Evolutionary conservation across 2,797 vertebrate genomes (phyloP).

Genomic region (Cichlasoma orientale): DNA sequence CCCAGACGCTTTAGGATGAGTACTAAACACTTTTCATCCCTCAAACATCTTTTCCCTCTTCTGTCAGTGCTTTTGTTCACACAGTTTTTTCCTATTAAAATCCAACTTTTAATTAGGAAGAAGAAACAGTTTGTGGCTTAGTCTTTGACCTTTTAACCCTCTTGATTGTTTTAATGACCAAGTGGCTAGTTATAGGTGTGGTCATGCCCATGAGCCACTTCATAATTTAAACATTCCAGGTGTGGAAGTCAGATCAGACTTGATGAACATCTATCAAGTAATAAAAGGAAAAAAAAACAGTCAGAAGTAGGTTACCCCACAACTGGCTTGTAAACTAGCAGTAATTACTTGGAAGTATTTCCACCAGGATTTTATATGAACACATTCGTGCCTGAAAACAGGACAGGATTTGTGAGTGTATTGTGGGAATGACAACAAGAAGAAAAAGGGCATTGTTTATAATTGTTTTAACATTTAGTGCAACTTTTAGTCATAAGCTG

Average conservation of each 20-base stretch:
- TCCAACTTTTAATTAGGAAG: not conserved
- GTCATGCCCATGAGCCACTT: slow-evolving; percentile 21
- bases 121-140: not conserved
- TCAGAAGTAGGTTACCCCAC: not conserved
- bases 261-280: not conserved
- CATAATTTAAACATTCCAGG: slow-evolving; percentile 51
- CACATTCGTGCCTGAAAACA: not conserved
- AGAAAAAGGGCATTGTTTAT: slow-evolving; percentile 7
- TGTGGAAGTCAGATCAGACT: slow-evolving; percentile 9
- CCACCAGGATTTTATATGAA: slow-evolving; percentile 1
- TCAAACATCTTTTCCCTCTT: slow-evolving; percentile 1
- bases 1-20: slow-evolving; percentile 28
- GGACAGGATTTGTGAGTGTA: not conserved
- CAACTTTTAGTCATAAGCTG: slow-evolving; percentile 29
- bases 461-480: slow-evolving; percentile 5
- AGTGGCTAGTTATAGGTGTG: slow-evolving; percentile 46
- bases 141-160: slow-evolving; percentile 41
- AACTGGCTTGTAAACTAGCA: not conserved
- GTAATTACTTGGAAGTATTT: not conserved
- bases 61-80: not conserved
- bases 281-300: not conserved
- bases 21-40: slow-evolving; percentile 10
- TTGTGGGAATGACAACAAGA: slow-evolving; percentile 14
- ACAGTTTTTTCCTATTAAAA: not conserved
- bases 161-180: slow-evolving; percentile 26